These are phyloP conservation scores for Jaculus jaculus DNA, from an alignment of 2,113 vertebrate genomes.

Conservation along the genomic window DNA sequence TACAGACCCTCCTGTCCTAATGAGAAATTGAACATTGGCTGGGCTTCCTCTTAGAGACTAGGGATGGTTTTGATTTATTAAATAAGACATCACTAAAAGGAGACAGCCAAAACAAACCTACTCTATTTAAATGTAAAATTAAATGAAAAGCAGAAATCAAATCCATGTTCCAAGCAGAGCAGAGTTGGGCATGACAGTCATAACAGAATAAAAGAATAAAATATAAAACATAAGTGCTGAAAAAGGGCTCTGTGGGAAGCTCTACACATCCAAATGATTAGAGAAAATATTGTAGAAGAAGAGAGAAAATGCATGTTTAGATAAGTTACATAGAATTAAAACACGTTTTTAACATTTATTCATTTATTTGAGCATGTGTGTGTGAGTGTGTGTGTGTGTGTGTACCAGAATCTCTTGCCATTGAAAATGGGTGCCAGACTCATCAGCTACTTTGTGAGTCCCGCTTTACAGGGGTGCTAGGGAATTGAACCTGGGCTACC, in stretches of 20 bases:
- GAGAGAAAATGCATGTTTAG: neutral
- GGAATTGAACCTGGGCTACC: too few relatives aligned
- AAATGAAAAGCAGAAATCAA: slow-evolving; percentile 34
- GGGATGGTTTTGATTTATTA: slow-evolving; percentile 63
- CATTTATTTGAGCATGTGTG: too few relatives aligned
- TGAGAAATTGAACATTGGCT: slow-evolving; percentile 34
- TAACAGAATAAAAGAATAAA: neutral
- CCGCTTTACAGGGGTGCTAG: too few relatives aligned
- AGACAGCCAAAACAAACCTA: slow-evolving; percentile 42
- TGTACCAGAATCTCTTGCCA: too few relatives aligned
- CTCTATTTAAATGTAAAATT: slow-evolving; percentile 48
- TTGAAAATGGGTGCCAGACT: too few relatives aligned
- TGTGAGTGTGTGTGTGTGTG: too few relatives aligned
- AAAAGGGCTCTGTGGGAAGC: too few relatives aligned
- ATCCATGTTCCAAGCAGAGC: slow-evolving; percentile 31
- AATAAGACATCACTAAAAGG: slow-evolving; percentile 67
- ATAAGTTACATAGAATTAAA: neutral
- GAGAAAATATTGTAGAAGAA: neutral
- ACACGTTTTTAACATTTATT: neutral
- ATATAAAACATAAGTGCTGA: neutral
- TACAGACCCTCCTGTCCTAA: neutral
- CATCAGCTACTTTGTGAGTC: neutral
- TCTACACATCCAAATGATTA: neutral
- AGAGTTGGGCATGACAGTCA: neutral
- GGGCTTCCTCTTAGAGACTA: slow-evolving; percentile 22